Evolutionary conservation across 2,888 invertebrate species (phyloP), one percentile per base, ranked within the genome.

Genomic region (Ectemnius cavifrons): DNA sequence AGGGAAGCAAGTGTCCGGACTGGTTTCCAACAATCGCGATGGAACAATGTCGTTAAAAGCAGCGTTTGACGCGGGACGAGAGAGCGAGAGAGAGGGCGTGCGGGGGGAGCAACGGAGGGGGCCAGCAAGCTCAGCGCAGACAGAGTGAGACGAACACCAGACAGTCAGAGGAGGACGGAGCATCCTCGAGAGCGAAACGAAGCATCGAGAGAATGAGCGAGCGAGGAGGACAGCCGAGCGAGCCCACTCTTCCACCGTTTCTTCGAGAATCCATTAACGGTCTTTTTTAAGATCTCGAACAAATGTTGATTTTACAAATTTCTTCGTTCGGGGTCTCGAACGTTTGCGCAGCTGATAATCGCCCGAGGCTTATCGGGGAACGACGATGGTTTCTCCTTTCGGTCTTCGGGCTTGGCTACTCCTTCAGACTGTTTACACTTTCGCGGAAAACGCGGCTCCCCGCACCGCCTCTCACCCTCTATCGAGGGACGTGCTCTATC

Each of bases 291-390:
- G 80, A 67, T 28, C 78, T 67, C 63, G 73, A 59, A 63, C 67
- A 82, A 86, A 85, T 84, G 83, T 87, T 87, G 85, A 85, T 87
- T 85, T 84, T 84, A 84, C 79, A 83, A 85, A 86, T 86, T 86
- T 86, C 82, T 82, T 81, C 73, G 82, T n/a, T 47, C 37, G 37
- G 37, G 11, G 37, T 11, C 37, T 37, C 46, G 66, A 63, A 67
- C 75, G 84, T 87, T 86, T 86, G 76, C 83, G 72, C 86, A 84
- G 84, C 81, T 85, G 82, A 86, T 87, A 86, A 87, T 85, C 80
- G 81, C 72, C 71, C 60, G 64, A 64, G 81, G 80, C 79, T 80
- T 81, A 81, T 85, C 82, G 73, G 46, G 58, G 47, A 47, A 68
- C 63, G 68, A 59, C 23, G 45, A 56, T 57, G 63, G 77, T 73